Percentiles rank a stretch among this genome's conserved stretches.
Evolutionary conservation across 2,113 vertebrate species (phyloP).

Genomic region (Pelmatolapia mariae): DNA sequence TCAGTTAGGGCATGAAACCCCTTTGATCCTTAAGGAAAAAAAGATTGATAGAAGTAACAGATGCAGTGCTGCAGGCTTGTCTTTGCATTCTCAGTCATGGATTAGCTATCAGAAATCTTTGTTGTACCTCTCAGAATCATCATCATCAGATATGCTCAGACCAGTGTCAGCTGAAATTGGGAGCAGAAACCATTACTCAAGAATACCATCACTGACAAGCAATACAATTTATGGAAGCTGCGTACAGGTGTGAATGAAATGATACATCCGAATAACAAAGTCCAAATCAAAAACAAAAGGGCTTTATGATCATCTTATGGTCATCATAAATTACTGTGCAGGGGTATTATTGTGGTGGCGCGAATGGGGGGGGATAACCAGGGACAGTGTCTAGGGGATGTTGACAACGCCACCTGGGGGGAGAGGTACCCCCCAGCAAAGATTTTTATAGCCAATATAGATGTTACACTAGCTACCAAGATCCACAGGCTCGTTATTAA

Average conservation of each 20-base stretch:
- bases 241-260: neutral
- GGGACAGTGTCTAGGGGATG: too few species aligned
- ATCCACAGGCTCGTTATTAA: too few species aligned
- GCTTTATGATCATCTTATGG: neutral
- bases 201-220: neutral
- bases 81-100: neutral
- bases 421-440: too few species aligned
- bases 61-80: neutral
- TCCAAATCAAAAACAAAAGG: neutral
- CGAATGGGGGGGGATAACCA: too few species aligned
- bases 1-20: neutral
- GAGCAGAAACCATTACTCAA: neutral
- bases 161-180: neutral
- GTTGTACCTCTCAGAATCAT: neutral
- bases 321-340: neutral
- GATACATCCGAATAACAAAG: neutral
- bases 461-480: too few species aligned
- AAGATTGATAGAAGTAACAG: neutral
- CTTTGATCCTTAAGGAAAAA: neutral
- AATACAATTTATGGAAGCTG: neutral
- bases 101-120: neutral
- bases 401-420: too few species aligned
- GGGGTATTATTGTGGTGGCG: neutral
- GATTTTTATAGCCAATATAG: too few species aligned
- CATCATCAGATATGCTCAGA: neutral